A percentile compares a stretch with the other conserved stretches of the same genome.
Conservation (phyloP, 2,797 vertebrate species). For the Hephaestus fuliginosus region DNA sequence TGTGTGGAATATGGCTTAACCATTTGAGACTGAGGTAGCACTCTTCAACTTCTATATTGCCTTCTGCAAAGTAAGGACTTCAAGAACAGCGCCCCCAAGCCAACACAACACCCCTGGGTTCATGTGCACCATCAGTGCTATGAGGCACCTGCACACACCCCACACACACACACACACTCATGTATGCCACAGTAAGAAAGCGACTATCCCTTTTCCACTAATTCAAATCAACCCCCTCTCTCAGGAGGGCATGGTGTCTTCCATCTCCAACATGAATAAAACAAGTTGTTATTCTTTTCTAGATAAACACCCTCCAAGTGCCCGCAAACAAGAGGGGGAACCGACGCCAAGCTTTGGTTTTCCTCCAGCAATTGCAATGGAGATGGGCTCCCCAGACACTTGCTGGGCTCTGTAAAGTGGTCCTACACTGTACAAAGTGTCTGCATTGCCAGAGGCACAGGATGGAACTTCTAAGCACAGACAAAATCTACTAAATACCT, state of each 20-base stretch:
- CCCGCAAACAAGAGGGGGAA: constrained; percentile 78
- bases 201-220: constrained; percentile 62
- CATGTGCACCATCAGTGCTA: constrained; percentile 43
- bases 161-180: constrained; percentile 18
- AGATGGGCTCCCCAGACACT: constrained; percentile 79
- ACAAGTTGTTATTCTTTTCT: constrained; percentile 86
- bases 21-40: constrained; percentile 13
- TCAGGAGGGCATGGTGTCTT: constrained; percentile 75
- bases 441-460: constrained; percentile 77
- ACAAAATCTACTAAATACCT: constrained; percentile 78
- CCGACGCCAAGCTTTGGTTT: constrained; percentile 77
- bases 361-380: constrained; percentile 78
- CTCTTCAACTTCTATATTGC: constrained; percentile 10
- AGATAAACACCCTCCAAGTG: constrained; percentile 84
- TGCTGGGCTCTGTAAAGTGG: constrained; percentile 72
- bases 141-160: constrained; percentile 45
- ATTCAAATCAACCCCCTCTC: constrained; percentile 76
- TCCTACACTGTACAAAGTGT: constrained; percentile 71
- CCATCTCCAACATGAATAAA: constrained; percentile 83
- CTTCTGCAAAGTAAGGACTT: constrained; percentile 45
- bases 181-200: constrained; percentile 54
- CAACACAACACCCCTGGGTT: constrained; percentile 51
- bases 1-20: neutral
- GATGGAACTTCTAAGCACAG: constrained; percentile 80
- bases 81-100: constrained; percentile 34